These are phyloP conservation scores for Rhingia rostrata DNA, from an alignment of 2,888 invertebrate genomes.

Conservation along the genomic window DNA sequence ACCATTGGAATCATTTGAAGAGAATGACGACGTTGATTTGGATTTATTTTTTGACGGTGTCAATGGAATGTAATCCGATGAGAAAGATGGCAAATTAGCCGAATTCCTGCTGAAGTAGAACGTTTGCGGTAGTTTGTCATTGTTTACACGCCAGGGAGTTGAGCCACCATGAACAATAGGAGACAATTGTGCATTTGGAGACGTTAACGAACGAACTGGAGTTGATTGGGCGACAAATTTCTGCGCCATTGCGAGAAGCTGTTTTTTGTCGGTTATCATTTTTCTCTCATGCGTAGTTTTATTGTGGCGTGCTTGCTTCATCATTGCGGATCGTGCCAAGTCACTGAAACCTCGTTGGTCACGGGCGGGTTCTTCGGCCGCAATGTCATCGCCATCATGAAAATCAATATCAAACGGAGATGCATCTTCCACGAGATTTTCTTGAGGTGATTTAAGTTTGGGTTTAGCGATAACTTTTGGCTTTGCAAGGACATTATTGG, in stretches of 20 bases:
- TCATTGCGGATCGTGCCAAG: constrained; percentile 78
- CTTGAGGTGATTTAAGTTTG: not conserved
- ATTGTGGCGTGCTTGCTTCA: constrained; percentile 77
- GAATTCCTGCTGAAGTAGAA: constrained; percentile 79
- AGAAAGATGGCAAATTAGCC: constrained; percentile 80
- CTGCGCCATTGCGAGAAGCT: constrained; percentile 77
- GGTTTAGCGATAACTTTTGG: constrained; percentile 1
- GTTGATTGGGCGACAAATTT: constrained; percentile 78
- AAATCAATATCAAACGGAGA: constrained; percentile 19
- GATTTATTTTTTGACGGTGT: constrained; percentile 75
- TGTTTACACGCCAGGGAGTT: constrained; percentile 81
- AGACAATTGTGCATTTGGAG: constrained; percentile 69
- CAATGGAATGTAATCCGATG: constrained; percentile 79
- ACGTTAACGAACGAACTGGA: constrained; percentile 75
- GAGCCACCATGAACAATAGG: constrained; percentile 75
- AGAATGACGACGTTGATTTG: constrained; percentile 71
- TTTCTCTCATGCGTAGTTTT: constrained; percentile 53
- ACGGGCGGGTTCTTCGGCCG: constrained; percentile 16
- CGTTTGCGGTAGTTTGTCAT: constrained; percentile 77
- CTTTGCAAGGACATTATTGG: not conserved
- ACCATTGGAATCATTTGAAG: constrained; percentile 79
- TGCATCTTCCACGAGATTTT: not conserved
- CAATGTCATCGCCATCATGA: constrained; percentile 8
- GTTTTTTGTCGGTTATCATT: constrained; percentile 63
- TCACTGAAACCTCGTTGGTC: constrained; percentile 76